Percentiles rank a stretch among this genome's conserved stretches.
phyloP scores from a whole-genome alignment of 2,888 invertebrate genomes.

The Leptopterna dolabrata region DNA sequence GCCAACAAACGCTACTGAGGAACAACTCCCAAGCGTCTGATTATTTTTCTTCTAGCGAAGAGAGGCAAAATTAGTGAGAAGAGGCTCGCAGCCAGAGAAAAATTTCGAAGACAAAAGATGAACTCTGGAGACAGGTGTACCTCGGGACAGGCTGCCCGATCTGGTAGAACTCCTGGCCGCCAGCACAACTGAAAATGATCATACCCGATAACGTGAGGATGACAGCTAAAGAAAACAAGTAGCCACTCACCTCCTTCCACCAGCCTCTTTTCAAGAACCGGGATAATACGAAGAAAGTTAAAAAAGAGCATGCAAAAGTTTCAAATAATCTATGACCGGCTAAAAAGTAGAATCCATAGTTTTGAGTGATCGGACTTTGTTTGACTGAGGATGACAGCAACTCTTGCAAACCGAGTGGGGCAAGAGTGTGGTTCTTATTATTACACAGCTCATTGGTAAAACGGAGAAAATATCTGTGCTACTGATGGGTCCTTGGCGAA shows the following conservation, averaged over 20 bases:
- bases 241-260: slow-evolving; percentile 50
- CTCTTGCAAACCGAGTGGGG: too few species aligned
- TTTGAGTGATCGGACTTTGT: too few species aligned
- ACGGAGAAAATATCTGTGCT: too few species aligned
- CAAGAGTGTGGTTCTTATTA: too few species aligned
- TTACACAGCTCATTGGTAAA: too few species aligned
- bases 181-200: slow-evolving; percentile 53
- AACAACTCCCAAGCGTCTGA: slow-evolving; percentile 24
- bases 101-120: slow-evolving; percentile 18
- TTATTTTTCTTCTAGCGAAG: background rate
- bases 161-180: slow-evolving; percentile 55
- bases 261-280: slow-evolving; percentile 38
- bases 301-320: background rate
- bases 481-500: too few species aligned
- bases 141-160: slow-evolving; percentile 56
- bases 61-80: slow-evolving; percentile 24
- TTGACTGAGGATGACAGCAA: too few species aligned
- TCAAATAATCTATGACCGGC: background rate
- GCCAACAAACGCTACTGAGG: background rate
- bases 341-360: slow-evolving; percentile 20
- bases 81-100: slow-evolving; percentile 2
- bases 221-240: slow-evolving; percentile 27
- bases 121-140: slow-evolving; percentile 46
- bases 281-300: background rate
- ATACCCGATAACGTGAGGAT: slow-evolving; percentile 47